Evolutionary conservation across 1,140 invertebrate species (phyloP), one percentile per base, ranked within the genome.

Genomic region (Drosophila parvula): DNA sequence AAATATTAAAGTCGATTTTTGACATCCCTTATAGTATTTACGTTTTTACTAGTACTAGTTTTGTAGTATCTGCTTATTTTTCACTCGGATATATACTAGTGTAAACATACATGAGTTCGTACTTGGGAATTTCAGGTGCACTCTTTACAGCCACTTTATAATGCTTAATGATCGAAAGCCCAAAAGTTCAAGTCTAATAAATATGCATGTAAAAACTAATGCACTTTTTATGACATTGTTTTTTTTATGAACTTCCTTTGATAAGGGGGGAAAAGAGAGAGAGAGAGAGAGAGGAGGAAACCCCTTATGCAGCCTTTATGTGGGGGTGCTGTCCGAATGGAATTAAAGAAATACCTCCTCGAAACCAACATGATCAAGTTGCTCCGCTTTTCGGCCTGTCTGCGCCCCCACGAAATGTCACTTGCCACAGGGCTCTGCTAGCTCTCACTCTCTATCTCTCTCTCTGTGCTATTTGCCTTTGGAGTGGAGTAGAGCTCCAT

Each of bases 371-470:
- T n/a, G 61, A 68, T 68, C 36, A 40, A 47, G n/a, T 34, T 22
- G 27, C 56, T 18, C 34, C 53, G 22, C 55, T 60, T 63, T 63
- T 63, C 28, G 38, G 32, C 59, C 28, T 64, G 34, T 64, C 40
- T 59, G 40, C 32, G 62, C 62, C 62, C 62, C 64, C 59, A 64
- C 64, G 7, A 65, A 65, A 32, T 65, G 47, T 69, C 65, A 65
- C 61, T 67, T 65, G 61, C 61, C 65, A 68, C 34, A 69, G 61
- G 65, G 62, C 47, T 65, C 50, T 71, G 16, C 41, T 55, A 30
- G 11, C 18, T 45, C 38, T 40, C 0, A 7, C 14, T 16, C 43
- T 16, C 34, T 34, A 44, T 48, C n/a, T n/a, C 9, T 32, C 47
- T 32, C 47, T 18, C 57, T 44, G 1, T 22, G 47, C 63, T 38